Evolutionary conservation across 2,888 invertebrate genomes (phyloP).

Genomic region (Amblyjoppa fuscipennis): DNA sequence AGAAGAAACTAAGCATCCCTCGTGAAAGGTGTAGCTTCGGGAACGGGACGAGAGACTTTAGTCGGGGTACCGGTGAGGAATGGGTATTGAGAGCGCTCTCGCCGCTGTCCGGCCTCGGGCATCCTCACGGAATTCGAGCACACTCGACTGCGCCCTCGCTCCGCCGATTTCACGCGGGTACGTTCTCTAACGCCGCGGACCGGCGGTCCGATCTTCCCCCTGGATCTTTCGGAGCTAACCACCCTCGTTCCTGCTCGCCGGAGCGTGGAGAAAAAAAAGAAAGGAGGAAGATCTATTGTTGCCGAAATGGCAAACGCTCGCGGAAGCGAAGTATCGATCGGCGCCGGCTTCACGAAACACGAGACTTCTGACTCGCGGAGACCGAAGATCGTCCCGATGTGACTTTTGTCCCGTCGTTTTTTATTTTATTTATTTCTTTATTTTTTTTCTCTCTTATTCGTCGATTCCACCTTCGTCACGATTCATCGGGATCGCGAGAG

Average conservation of each 20-base stretch:
- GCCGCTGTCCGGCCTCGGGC: conserved; percentile 38
- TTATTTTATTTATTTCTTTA: too few relatives aligned
- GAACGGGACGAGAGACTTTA: conserved; percentile 41
- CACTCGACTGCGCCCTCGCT: conserved; percentile 50
- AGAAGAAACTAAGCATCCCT: conserved; percentile 42
- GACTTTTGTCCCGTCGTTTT: not conserved
- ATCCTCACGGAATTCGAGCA: conserved; percentile 54
- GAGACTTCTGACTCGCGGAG: conserved; percentile 19
- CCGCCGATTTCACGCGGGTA: conserved; percentile 60
- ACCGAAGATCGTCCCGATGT: not conserved
- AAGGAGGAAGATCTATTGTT: conserved; percentile 56
- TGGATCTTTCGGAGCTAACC: conserved; percentile 52
- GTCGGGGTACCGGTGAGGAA: conserved; percentile 43
- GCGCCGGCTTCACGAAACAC: not conserved
- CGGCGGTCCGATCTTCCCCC: conserved; percentile 54
- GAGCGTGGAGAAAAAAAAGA: conserved; percentile 51
- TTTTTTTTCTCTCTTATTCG: not conserved
- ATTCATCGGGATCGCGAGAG: not conserved
- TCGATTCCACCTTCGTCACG: conserved; percentile 7
- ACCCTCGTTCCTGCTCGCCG: conserved; percentile 49
- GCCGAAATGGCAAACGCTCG: conserved; percentile 54
- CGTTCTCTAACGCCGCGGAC: conserved; percentile 34
- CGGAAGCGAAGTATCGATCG: conserved; percentile 20
- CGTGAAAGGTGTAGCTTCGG: conserved; percentile 45
- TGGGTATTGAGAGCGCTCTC: conserved; percentile 21